These are phyloP conservation scores for Urosaurus nigricauda DNA, from an alignment of 2,797 vertebrate species.

Conservation along the genomic window DNA sequence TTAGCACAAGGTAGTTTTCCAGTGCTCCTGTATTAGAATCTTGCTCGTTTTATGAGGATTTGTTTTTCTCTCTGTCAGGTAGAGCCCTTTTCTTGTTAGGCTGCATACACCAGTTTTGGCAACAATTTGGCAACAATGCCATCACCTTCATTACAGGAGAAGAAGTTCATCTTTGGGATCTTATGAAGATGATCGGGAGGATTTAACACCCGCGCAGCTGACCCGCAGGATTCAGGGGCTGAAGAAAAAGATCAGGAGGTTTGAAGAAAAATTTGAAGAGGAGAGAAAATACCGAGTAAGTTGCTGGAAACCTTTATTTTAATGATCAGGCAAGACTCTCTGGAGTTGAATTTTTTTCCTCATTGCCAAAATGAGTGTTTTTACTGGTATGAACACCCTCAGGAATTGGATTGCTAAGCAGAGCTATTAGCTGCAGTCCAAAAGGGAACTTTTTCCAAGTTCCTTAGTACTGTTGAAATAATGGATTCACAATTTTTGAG, in stretches of 20 bases:
- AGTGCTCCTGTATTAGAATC: background rate
- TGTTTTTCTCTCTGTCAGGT: background rate
- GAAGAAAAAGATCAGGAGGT: conserved; percentile 96
- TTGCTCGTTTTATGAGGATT: background rate
- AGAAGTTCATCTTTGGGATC: conserved; percentile 94
- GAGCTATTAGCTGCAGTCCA: too few relatives aligned
- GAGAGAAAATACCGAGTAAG: conserved; percentile 95
- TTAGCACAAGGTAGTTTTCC: background rate
- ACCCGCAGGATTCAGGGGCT: conserved; percentile 93
- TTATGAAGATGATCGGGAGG: conserved; percentile 90
- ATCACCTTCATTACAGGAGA: conserved; percentile 77
- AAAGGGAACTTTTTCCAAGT: too few relatives aligned
- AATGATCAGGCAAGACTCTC: background rate
- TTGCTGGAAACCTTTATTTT: background rate
- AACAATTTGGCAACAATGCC: background rate
- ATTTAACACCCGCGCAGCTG: conserved; percentile 92
- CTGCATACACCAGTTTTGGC: background rate
- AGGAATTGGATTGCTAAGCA: background rate
- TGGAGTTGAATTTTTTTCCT: background rate
- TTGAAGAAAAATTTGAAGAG: conserved; percentile 95
- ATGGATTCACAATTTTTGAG: background rate
- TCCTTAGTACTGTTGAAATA: background rate
- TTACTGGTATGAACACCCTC: background rate
- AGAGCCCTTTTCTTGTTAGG: background rate
- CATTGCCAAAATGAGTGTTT: conserved; percentile 14